phyloP scores from a whole-genome alignment of 2,797 vertebrate genomes.

The Apogon hyalosoma region DNA sequence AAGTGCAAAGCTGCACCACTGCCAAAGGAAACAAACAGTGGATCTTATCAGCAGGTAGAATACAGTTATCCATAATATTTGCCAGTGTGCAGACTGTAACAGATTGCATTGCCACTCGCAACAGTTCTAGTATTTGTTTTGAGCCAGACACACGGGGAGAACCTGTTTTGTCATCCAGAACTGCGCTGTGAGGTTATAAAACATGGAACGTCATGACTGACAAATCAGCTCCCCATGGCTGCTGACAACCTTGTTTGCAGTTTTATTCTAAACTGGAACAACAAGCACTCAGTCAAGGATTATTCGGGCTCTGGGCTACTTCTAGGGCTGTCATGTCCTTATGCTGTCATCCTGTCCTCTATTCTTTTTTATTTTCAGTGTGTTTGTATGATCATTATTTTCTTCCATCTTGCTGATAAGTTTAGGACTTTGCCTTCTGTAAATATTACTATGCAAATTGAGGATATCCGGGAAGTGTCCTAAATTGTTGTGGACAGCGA shows the following conservation, averaged over 20 bases:
- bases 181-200: too few relatives aligned
- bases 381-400: not conserved
- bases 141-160: too few relatives aligned
- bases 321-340: not conserved
- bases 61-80: too few relatives aligned
- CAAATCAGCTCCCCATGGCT: slow-evolving; percentile 19
- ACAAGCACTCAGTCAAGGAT: slow-evolving; percentile 1
- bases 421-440: slow-evolving; percentile 11
- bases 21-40: too few relatives aligned
- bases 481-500: slow-evolving; percentile 14
- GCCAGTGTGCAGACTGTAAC: too few relatives aligned
- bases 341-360: not conserved
- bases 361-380: not conserved
- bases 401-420: not conserved
- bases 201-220: slow-evolving; percentile 5
- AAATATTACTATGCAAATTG: slow-evolving; percentile 29
- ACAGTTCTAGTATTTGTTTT: too few relatives aligned
- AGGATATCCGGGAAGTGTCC: slow-evolving; percentile 34
- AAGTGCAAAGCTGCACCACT: too few relatives aligned
- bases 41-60: too few relatives aligned
- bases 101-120: too few relatives aligned
- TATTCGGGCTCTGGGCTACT: not conserved
- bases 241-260: slow-evolving; percentile 22
- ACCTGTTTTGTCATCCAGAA: too few relatives aligned
- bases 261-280: slow-evolving; percentile 7